Conservation (phyloP, 2,888 invertebrate species). For the Schrankia costaestrigalis region DNA sequence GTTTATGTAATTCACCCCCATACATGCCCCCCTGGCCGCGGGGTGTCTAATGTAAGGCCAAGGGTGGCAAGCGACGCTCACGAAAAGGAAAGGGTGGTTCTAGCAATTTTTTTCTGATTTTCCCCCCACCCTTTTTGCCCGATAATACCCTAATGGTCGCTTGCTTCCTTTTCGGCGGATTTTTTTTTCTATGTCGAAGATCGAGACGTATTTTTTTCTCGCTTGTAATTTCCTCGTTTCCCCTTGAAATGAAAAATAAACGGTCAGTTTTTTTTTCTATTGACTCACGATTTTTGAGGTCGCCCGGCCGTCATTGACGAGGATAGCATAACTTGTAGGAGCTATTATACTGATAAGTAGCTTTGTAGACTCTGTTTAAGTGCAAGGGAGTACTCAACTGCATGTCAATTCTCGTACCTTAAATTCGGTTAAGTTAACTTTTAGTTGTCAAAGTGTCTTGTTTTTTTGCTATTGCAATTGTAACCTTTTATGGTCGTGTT, state of each 20-base stretch:
- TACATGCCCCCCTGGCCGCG: slow-evolving; percentile 58
- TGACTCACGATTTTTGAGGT: slow-evolving; percentile 48
- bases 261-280: slow-evolving; percentile 44
- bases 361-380: too few relatives aligned
- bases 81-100: slow-evolving; percentile 78
- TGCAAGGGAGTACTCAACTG: too few relatives aligned
- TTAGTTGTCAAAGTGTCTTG: too few relatives aligned
- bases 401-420: too few relatives aligned
- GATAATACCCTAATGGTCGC: slow-evolving; percentile 80
- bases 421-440: too few relatives aligned
- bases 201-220: slow-evolving; percentile 75
- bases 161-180: slow-evolving; percentile 76
- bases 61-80: slow-evolving; percentile 67
- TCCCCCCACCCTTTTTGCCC: slow-evolving; percentile 66
- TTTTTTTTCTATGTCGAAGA: slow-evolving; percentile 66
- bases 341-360: too few relatives aligned
- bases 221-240: slow-evolving; percentile 71
- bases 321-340: not conserved
- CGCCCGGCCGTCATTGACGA: slow-evolving; percentile 1
- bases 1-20: slow-evolving; percentile 70
- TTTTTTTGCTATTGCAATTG: too few relatives aligned
- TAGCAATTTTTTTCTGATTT: slow-evolving; percentile 77
- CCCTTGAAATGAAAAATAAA: slow-evolving; percentile 68
- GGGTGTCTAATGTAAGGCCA: slow-evolving; percentile 66
- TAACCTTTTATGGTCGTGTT: too few relatives aligned